phyloP scores from a whole-genome alignment of 2,113 vertebrate species.

The Nyctereutes procyonoides region DNA sequence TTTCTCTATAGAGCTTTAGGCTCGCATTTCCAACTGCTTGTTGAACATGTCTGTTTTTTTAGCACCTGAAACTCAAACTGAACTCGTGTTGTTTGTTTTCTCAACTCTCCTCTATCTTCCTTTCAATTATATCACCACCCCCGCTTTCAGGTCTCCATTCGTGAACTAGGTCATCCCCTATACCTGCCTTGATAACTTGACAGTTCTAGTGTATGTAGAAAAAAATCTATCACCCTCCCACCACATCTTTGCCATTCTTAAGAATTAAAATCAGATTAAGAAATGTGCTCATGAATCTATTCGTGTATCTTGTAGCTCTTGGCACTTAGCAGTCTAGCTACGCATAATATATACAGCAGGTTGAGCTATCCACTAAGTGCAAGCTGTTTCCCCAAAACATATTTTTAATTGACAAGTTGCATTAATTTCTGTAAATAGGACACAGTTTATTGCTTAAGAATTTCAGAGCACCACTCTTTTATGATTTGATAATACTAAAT shows the following conservation, averaged over 20 bases:
- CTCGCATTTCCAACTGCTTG: neutral
- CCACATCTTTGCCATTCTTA: neutral
- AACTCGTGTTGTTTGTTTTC: neutral
- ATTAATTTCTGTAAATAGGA: neutral
- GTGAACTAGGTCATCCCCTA: neutral
- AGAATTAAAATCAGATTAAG: neutral
- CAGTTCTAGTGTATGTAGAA: neutral
- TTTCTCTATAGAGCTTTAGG: neutral
- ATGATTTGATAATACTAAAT: neutral
- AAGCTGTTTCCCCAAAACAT: neutral
- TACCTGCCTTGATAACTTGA: neutral
- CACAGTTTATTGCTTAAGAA: neutral
- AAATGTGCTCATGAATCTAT: neutral
- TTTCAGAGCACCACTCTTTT: neutral
- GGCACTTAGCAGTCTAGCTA: neutral
- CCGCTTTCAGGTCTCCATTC: neutral
- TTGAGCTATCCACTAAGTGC: neutral
- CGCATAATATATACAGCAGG: neutral
- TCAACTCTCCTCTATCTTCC: neutral
- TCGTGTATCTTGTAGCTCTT: neutral
- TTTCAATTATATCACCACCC: neutral
- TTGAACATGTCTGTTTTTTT: neutral
- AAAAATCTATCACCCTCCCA: neutral
- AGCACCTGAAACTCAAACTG: neutral
- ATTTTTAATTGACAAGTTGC: neutral